phyloP scores from a whole-genome alignment of 1,140 invertebrate species.

The Liolophura sinensis region DNA sequence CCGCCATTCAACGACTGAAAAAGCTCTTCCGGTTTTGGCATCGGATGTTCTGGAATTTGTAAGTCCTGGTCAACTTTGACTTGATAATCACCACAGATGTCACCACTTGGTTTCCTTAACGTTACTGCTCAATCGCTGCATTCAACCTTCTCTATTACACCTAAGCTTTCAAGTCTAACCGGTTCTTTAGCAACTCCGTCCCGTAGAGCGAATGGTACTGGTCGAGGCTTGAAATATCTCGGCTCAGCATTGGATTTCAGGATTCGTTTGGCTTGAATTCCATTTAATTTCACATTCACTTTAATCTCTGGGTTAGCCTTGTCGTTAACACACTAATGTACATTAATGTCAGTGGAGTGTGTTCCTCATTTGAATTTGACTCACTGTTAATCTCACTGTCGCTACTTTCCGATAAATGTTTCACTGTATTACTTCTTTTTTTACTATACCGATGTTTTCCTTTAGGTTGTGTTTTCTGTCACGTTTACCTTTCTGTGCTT shows the following conservation, averaged over 20 bases:
- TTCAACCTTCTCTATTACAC: constrained; percentile 51
- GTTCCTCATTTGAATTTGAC: constrained; percentile 7
- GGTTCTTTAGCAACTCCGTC: constrained; percentile 53
- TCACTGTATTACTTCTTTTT: too few relatives aligned
- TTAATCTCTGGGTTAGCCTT: neutral
- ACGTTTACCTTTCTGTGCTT: too few relatives aligned
- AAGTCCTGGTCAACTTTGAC: constrained; percentile 18
- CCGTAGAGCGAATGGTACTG: constrained; percentile 53
- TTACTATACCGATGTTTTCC: too few relatives aligned
- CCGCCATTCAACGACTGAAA: constrained; percentile 1
- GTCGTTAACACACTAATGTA: neutral
- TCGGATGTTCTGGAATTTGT: constrained; percentile 18
- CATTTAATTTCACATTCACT: constrained; percentile 13
- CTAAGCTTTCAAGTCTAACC: constrained; percentile 41
- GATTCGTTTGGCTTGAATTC: constrained; percentile 13
- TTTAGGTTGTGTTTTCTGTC: too few relatives aligned
- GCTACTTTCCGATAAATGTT: too few relatives aligned
- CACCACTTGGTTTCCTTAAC: constrained; percentile 57
- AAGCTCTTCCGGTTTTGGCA: constrained; percentile 25
- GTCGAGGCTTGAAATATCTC: constrained; percentile 20
- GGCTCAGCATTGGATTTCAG: constrained; percentile 13
- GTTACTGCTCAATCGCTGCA: constrained; percentile 62
- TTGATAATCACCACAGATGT: constrained; percentile 62
- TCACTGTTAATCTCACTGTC: too few relatives aligned
- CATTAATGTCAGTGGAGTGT: neutral